Evolutionary conservation across 2,113 vertebrate genomes (phyloP).

Genomic region (Carettochelys insculpta): DNA sequence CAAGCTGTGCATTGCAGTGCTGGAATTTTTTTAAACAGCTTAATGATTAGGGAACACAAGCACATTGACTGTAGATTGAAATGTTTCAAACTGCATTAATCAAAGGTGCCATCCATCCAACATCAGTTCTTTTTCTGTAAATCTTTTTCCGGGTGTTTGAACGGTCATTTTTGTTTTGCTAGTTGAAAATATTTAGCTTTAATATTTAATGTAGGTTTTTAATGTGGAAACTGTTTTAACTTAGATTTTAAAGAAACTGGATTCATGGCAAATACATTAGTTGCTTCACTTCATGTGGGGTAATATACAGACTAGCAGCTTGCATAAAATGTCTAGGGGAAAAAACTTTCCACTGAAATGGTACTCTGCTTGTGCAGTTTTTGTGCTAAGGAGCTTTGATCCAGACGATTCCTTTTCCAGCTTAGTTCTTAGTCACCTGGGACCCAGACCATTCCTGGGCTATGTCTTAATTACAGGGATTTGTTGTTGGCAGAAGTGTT

Average conservation of each 20-base stretch:
- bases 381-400: not conserved
- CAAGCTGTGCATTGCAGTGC: not conserved
- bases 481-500: too few species aligned
- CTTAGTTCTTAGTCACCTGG: not conserved
- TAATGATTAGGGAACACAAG: not conserved
- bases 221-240: not conserved
- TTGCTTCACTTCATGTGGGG: not conserved
- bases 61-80: not conserved
- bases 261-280: not conserved
- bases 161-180: not conserved
- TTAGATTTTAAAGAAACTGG: not conserved
- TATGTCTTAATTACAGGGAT: too few species aligned
- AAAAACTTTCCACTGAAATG: not conserved
- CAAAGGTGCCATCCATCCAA: not conserved
- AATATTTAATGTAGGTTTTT: not conserved
- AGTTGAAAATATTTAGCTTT: not conserved
- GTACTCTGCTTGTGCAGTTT: not conserved
- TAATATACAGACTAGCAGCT: not conserved
- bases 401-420: not conserved
- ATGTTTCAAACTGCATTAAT: not conserved
- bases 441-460: not conserved
- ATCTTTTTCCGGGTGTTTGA: not conserved
- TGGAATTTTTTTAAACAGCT: not conserved
- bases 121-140: not conserved
- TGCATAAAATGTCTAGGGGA: not conserved